These are phyloP conservation scores for Salvelinus sp. DNA, from an alignment of 2,113 vertebrate genomes.

Conservation along the genomic window DNA sequence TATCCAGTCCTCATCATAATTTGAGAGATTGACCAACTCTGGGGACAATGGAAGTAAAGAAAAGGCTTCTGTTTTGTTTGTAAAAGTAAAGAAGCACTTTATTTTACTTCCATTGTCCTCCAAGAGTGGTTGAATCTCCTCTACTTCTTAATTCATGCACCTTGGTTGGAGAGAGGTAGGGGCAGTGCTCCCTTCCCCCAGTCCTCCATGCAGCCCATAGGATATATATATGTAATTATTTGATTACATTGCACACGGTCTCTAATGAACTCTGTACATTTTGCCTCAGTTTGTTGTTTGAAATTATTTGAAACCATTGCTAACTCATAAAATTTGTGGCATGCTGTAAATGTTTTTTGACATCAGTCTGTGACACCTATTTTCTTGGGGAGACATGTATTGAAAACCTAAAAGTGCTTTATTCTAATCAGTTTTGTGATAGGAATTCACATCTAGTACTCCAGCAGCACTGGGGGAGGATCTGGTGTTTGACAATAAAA, in stretches of 20 bases:
- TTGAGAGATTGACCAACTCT: too few species aligned
- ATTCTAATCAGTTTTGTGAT: too few species aligned
- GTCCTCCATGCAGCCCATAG: not conserved
- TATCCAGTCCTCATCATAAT: not conserved
- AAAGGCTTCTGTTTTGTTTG: not conserved
- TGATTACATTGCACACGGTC: not conserved
- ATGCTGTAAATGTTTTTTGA: too few species aligned
- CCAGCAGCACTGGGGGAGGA: too few species aligned
- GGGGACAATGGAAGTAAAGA: too few species aligned
- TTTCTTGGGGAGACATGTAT: not conserved
- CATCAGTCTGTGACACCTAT: not conserved
- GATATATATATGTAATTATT: constrained; percentile 7
- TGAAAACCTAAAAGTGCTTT: not conserved
- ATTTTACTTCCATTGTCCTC: not conserved
- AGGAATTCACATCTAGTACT: too few species aligned
- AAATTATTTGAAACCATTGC: not conserved
- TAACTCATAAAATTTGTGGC: not conserved
- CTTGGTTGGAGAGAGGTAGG: not conserved
- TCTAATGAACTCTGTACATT: too few species aligned
- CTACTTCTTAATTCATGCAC: not conserved
- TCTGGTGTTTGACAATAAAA: too few species aligned
- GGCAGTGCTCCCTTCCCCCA: too few species aligned
- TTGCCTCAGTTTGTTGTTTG: not conserved
- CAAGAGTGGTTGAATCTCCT: too few species aligned
- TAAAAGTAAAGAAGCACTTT: not conserved